A percentile compares a stretch with the other conserved stretches of the same genome.
phyloP scores from a whole-genome alignment of 2,888 invertebrate species.

The Lithophane ornitopus region DNA sequence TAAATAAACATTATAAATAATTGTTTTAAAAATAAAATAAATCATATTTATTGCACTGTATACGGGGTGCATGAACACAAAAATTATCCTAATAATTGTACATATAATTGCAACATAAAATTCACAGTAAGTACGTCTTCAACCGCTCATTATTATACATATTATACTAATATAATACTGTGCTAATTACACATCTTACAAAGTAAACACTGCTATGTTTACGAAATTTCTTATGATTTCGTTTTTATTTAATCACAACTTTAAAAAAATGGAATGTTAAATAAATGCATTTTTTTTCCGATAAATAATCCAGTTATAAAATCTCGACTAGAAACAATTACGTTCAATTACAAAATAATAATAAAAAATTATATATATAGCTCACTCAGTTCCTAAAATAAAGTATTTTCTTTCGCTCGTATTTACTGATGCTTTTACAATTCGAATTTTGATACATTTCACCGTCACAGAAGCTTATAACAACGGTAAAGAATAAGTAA shows the following conservation, averaged over 20 bases:
- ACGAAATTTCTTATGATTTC: conserved; percentile 35
- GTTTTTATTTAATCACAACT: conserved; percentile 36
- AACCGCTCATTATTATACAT: conserved; percentile 43
- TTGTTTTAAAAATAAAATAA: conserved; percentile 29
- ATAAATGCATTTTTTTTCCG: conserved; percentile 58
- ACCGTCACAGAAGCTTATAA: conserved; percentile 46
- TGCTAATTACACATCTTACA: conserved; percentile 52
- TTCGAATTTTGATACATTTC: conserved; percentile 18
- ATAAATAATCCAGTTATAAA: conserved; percentile 58
- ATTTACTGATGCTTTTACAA: conserved; percentile 26
- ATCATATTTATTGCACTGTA: conserved; percentile 47
- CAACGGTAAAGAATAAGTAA: conserved; percentile 43
- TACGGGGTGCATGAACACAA: conserved; percentile 45
- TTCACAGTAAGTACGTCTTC: conserved; percentile 41
- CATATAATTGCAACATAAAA: conserved; percentile 53
- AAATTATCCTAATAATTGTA: conserved; percentile 52
- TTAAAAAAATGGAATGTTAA: conserved; percentile 61
- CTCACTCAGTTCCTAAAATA: conserved; percentile 53
- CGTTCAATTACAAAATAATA: conserved; percentile 51
- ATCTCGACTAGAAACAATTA: conserved; percentile 68
- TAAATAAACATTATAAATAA: conserved; percentile 16
- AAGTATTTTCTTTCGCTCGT: conserved; percentile 17
- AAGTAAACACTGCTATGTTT: conserved; percentile 39
- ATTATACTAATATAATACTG: conserved; percentile 64
- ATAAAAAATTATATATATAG: conserved; percentile 41